phyloP scores from a whole-genome alignment of 2,888 invertebrate genomes.

The Caenorhabditis virilis region DNA sequence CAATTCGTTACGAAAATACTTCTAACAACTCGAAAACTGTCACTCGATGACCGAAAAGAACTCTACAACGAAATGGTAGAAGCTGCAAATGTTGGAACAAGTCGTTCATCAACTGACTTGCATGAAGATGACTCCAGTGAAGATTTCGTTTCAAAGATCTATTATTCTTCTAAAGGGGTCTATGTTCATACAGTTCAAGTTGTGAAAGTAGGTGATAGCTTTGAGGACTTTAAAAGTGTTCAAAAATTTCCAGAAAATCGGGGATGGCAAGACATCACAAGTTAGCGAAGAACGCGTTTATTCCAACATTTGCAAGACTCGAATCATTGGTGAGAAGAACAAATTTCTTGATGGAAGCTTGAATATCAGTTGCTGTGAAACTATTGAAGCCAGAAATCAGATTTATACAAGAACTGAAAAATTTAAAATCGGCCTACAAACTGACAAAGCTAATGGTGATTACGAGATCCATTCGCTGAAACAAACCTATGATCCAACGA shows the following conservation, averaged over 20 bases:
- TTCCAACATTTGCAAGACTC: constrained; percentile 27
- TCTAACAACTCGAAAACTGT: constrained; percentile 19
- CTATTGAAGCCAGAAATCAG: constrained; percentile 13
- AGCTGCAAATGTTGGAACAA: constrained; percentile 25
- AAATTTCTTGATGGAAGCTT: constrained; percentile 20
- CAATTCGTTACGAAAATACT: constrained; percentile 30
- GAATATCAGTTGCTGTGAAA: constrained; percentile 20
- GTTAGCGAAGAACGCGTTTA: constrained; percentile 24
- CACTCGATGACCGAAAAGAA: constrained; percentile 14
- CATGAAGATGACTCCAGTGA: constrained; percentile 19
- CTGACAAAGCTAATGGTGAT: constrained; percentile 8
- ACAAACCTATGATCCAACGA: constrained; percentile 29
- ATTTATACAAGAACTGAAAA: constrained; percentile 10
- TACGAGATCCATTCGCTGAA: constrained; percentile 9
- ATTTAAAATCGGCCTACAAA: constrained; percentile 22
- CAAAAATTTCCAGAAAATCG: constrained; percentile 6
- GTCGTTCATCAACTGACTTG: constrained; percentile 20
- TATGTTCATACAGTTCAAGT: constrained; percentile 29
- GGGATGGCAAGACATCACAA: constrained; percentile 9
- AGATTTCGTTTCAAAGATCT: constrained; percentile 17
- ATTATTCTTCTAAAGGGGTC: constrained; percentile 27
- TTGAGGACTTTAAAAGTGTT: neutral
- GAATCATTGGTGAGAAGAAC: constrained; percentile 13
- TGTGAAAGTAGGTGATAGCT: constrained; percentile 2
- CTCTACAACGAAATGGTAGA: constrained; percentile 27